Conservation (phyloP, 2,797 vertebrate genomes). For the Loris lydekkerianus region DNA sequence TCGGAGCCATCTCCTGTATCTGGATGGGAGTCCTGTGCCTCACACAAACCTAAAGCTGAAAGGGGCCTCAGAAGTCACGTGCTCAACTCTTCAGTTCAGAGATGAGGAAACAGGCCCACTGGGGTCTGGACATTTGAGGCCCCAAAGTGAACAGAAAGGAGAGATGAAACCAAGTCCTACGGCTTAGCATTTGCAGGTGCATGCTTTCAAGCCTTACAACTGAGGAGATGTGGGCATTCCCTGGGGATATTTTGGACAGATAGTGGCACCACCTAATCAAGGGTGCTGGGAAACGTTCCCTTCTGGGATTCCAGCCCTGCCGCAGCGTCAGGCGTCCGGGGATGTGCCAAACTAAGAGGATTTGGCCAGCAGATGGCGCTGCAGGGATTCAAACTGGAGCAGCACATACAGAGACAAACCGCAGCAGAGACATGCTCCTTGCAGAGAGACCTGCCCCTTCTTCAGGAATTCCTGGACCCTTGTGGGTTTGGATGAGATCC, state of each 20-base stretch:
- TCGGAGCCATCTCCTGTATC: accelerated
- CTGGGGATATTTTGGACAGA: neutral
- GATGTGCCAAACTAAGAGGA: neutral
- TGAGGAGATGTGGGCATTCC: neutral
- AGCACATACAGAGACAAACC: accelerated
- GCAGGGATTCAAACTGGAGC: conserved; percentile 77
- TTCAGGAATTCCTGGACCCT: neutral
- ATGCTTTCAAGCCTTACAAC: neutral
- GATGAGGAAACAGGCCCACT: neutral
- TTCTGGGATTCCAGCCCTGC: neutral
- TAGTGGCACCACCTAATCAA: accelerated
- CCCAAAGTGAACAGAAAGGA: neutral
- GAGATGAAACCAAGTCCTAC: neutral
- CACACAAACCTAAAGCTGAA: neutral
- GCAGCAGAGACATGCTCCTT: neutral
- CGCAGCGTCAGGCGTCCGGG: accelerated
- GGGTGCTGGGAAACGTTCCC: neutral
- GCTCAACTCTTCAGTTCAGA: neutral
- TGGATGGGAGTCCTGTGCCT: neutral
- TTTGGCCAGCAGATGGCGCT: conserved; percentile 81
- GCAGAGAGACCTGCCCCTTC: accelerated
- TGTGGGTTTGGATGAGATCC: neutral
- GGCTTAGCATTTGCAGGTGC: neutral
- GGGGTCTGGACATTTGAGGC: accelerated
- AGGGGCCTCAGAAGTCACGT: neutral